These are phyloP conservation scores for Liolophura sinensis DNA, from an alignment of 1,140 invertebrate genomes.

Conservation along the genomic window DNA sequence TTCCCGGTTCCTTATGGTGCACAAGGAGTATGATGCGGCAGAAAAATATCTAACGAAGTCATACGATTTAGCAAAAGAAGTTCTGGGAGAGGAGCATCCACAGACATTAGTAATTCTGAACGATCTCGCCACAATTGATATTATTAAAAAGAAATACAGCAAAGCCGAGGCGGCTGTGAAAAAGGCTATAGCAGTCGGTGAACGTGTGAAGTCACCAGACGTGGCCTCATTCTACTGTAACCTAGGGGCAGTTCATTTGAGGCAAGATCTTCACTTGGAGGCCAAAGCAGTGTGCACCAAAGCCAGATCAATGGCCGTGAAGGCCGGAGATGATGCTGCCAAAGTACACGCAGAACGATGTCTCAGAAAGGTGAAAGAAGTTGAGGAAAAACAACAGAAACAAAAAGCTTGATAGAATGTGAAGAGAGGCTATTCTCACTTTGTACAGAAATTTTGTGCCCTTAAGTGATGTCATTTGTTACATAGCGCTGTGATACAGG, in stretches of 20 bases:
- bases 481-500: no score
- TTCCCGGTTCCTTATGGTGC: slow-evolving; percentile 72
- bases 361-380: slow-evolving; percentile 15
- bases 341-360: slow-evolving; percentile 37
- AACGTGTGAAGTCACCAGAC: slow-evolving; percentile 63
- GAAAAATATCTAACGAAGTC: slow-evolving; percentile 71
- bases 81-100: slow-evolving; percentile 71
- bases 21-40: slow-evolving; percentile 67
- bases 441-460: no score
- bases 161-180: slow-evolving; percentile 73
- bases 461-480: no score
- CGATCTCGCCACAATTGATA: slow-evolving; percentile 79
- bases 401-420: no score
- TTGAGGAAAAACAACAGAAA: slow-evolving; percentile 20
- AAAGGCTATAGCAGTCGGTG: slow-evolving; percentile 72
- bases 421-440: no score
- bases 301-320: slow-evolving; percentile 71
- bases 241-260: slow-evolving; percentile 77
- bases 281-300: slow-evolving; percentile 74
- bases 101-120: slow-evolving; percentile 78
- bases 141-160: slow-evolving; percentile 68
- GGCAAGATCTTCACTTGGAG: slow-evolving; percentile 70
- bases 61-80: slow-evolving; percentile 68
- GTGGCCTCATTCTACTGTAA: slow-evolving; percentile 80
- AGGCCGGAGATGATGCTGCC: slow-evolving; percentile 68